Evolutionary conservation across 2,888 invertebrate genomes (phyloP).

Genomic region (Thumatha senex): DNA sequence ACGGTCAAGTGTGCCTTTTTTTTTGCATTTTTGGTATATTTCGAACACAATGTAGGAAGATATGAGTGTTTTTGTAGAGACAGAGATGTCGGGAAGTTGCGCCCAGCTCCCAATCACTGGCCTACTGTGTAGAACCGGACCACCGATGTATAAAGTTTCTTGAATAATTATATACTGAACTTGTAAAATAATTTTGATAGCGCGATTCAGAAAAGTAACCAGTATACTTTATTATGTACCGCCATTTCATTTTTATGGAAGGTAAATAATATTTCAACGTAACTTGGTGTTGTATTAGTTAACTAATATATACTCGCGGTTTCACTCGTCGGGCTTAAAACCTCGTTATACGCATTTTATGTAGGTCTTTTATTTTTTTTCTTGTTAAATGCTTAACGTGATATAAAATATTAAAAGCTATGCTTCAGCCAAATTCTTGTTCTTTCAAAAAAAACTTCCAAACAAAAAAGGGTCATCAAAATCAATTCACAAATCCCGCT

Average conservation of each 20-base stretch:
- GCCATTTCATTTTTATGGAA: background rate
- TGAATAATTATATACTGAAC: constrained; percentile 9
- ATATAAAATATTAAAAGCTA: too few species aligned
- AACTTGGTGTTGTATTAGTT: too few species aligned
- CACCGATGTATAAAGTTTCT: constrained; percentile 39
- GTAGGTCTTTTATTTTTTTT: too few species aligned
- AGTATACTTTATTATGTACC: background rate
- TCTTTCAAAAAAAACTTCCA: too few species aligned
- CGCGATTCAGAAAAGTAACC: constrained; percentile 48
- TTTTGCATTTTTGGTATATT: constrained; percentile 48
- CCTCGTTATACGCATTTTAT: too few species aligned
- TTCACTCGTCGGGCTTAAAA: too few species aligned
- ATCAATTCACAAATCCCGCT: too few species aligned
- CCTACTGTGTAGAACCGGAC: constrained; percentile 71
- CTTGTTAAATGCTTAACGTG: too few species aligned
- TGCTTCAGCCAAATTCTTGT: too few species aligned
- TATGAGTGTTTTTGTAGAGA: constrained; percentile 55
- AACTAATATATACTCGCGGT: too few species aligned
- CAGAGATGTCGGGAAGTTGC: constrained; percentile 49
- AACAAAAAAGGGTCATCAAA: too few species aligned
- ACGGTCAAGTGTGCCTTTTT: constrained; percentile 72
- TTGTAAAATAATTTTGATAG: constrained; percentile 37
- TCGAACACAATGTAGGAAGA: constrained; percentile 67
- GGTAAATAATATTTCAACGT: too few species aligned
- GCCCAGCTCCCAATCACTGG: constrained; percentile 67